Evolutionary conservation across 2,888 invertebrate species (phyloP).

Genomic region (Chelonus formosanus): DNA sequence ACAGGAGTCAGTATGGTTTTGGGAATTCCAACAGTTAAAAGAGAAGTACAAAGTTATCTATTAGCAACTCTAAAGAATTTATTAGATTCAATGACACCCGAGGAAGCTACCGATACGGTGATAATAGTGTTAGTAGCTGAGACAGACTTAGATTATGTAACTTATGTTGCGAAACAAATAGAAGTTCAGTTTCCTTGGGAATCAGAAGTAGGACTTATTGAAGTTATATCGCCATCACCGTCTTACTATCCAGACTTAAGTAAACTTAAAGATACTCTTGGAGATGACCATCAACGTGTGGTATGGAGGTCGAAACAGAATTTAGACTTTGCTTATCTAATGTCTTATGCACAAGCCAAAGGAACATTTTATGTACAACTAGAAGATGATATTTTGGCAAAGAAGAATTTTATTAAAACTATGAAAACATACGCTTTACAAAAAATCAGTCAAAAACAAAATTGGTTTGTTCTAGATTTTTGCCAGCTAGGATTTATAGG

Average conservation of each 20-base stretch:
- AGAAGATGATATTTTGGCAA: slow-evolving; percentile 93
- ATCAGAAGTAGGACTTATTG: slow-evolving; percentile 82
- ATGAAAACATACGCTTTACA: slow-evolving; percentile 86
- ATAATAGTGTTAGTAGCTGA: slow-evolving; percentile 91
- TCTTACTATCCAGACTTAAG: slow-evolving; percentile 90
- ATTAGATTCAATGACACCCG: slow-evolving; percentile 78
- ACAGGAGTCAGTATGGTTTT: slow-evolving; percentile 83
- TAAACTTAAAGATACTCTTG: slow-evolving; percentile 79
- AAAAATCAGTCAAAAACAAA: slow-evolving; percentile 76
- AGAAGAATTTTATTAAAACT: slow-evolving; percentile 81
- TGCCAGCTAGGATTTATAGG: slow-evolving; percentile 95
- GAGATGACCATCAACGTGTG: slow-evolving; percentile 85
- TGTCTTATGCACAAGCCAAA: slow-evolving; percentile 90
- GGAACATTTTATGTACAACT: slow-evolving; percentile 91
- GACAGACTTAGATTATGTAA: slow-evolving; percentile 80
- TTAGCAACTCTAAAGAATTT: slow-evolving; percentile 86
- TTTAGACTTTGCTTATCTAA: slow-evolving; percentile 90
- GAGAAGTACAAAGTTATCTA: slow-evolving; percentile 88
- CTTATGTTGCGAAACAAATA: slow-evolving; percentile 78
- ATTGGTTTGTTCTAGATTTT: slow-evolving; percentile 94
- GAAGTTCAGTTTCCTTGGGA: slow-evolving; percentile 79
- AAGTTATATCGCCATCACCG: slow-evolving; percentile 85
- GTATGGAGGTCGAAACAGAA: slow-evolving; percentile 96
- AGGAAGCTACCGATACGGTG: slow-evolving; percentile 79
- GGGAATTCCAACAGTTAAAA: slow-evolving; percentile 88